Percentiles rank a stretch among this genome's conserved stretches.
These are phyloP conservation scores for Gobio gobio DNA, from an alignment of 2,113 vertebrate species.

Conservation along the genomic window DNA sequence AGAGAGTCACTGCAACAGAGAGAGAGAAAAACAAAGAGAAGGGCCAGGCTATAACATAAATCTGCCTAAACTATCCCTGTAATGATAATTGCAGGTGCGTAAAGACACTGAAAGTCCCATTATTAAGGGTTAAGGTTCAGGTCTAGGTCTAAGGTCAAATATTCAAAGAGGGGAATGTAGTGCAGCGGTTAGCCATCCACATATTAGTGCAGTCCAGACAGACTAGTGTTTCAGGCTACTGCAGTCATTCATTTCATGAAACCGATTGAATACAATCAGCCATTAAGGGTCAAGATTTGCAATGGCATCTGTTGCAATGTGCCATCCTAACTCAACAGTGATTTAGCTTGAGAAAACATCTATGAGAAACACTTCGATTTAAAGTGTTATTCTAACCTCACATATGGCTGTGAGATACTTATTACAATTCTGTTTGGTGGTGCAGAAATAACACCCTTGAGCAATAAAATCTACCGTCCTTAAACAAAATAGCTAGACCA, in stretches of 20 bases:
- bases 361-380: neutral
- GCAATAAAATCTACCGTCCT: neutral
- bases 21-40: neutral
- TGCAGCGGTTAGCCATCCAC: neutral
- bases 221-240: neutral
- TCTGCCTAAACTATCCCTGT: slow-evolving; percentile 29
- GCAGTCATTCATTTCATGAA: neutral
- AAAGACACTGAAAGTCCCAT: slow-evolving; percentile 11
- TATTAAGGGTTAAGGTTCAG: slow-evolving; percentile 29
- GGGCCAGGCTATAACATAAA: neutral
- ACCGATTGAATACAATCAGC: neutral
- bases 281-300: neutral
- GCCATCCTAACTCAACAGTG: neutral
- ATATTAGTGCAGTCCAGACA: neutral
- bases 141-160: slow-evolving; percentile 28
- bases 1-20: neutral
- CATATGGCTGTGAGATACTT: neutral
- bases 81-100: slow-evolving; percentile 12
- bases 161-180: neutral
- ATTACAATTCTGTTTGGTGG: neutral
- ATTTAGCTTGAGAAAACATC: neutral
- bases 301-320: neutral
- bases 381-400: neutral
- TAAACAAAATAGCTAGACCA: neutral
- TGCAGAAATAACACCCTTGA: neutral